Base-by-base conservation (phyloP, 2,113 vertebrate genomes). In the Hydropotes inermis region DNA sequence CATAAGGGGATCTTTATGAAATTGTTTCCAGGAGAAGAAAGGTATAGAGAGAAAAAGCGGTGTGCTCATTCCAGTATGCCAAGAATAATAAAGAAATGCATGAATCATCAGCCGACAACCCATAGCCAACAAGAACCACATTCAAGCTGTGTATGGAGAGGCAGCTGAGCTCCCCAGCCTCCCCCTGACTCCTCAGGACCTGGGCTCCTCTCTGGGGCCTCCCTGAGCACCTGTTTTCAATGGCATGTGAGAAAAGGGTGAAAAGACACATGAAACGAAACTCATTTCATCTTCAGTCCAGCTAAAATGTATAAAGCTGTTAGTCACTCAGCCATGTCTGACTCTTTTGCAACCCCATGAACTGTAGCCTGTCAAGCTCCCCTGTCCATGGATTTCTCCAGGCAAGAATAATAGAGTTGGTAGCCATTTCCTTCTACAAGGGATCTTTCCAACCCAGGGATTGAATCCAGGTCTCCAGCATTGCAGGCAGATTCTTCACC, bases 61-160 rank as follows among this genome's bases (percentile, higher is more conserved):
- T 78, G 9, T 14, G 10, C 28, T 95, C 36, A n/a, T 76, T 95
- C 67, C 85, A 88, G 43, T 9, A n/a, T 39, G 82, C 78, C 89
- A 94, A 88, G 88, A 82, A 92, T 50, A 95, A 86, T 82, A 86
- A 74, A 94, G 95, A 87, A 81, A 95, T 43, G 91, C 85, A 43
- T 78, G 93, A 85, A 39, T 86, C 54, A 64, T 50, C 89, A 78
- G 85, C 93, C 43, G 55, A 43, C 67, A 76, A 13, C 19, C 55
- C 50, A 6, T 5, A 47, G 14, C 25, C 33, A 74, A 61, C 43
- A 54, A 85, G 39, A 78, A 92, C 33, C 33, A 0, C 4, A 5
- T 30, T 64, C 39, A 45, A 54, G 36, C 57, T 43, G 45, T 16
- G 2, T 28, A 6, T n/a, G 27, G 14, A 60, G 81, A 33, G 12